Evolutionary conservation across 2,888 invertebrate species (phyloP).

Genomic region (Monopis laevigella): DNA sequence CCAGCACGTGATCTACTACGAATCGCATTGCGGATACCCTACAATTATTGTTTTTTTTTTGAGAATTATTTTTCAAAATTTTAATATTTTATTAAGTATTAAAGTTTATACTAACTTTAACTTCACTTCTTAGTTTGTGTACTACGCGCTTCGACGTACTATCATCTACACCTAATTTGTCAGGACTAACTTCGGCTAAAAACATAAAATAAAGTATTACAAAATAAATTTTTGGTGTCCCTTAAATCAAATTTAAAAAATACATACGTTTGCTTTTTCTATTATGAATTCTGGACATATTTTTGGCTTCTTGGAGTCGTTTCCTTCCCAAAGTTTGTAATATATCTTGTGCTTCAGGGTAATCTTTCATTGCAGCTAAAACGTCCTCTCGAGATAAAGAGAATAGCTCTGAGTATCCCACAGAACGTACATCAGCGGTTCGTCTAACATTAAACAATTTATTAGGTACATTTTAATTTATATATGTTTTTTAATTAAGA

Average conservation of each 20-base stretch:
- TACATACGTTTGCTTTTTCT: constrained; percentile 40
- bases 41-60: constrained; percentile 11
- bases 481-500: neutral
- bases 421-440: constrained; percentile 95
- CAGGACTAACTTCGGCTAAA: constrained; percentile 50
- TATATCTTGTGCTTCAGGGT: constrained; percentile 95
- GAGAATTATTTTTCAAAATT: neutral
- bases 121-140: constrained; percentile 84
- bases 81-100: constrained; percentile 1
- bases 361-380: constrained; percentile 94
- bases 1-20: constrained; percentile 64
- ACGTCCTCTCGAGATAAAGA: constrained; percentile 95
- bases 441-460: constrained; percentile 67
- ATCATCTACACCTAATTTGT: constrained; percentile 64
- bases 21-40: constrained; percentile 70
- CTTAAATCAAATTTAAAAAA: too few relatives aligned
- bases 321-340: constrained; percentile 89
- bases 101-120: constrained; percentile 66
- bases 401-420: constrained; percentile 95
- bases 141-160: constrained; percentile 80
- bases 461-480: neutral
- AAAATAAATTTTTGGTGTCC: too few relatives aligned
- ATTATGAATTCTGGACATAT: constrained; percentile 58
- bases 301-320: constrained; percentile 84
- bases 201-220: neutral